Conservation (phyloP, 2,888 invertebrate species). For the Archaeoteleia sp. region DNA sequence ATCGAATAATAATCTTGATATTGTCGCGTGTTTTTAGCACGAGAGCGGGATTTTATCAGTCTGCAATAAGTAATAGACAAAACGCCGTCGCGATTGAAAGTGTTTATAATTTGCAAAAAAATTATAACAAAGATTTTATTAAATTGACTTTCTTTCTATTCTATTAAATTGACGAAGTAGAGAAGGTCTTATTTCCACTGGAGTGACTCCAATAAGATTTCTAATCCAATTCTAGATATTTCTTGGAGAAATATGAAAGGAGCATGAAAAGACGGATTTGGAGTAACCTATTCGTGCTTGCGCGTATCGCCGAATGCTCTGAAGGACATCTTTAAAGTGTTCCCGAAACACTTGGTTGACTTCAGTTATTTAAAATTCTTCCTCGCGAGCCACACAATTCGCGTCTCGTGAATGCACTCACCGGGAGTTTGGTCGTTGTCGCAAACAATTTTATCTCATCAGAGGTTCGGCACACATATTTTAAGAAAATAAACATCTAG, state of each 20-base stretch:
- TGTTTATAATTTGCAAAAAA: constrained; percentile 13
- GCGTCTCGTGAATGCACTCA: neutral
- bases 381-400: constrained; percentile 16
- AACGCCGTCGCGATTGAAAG: too few relatives aligned
- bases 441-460: constrained; percentile 26
- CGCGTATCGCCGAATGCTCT: constrained; percentile 19
- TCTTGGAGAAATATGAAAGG: constrained; percentile 29
- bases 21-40: constrained; percentile 3
- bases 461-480: constrained; percentile 13
- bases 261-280: constrained; percentile 36
- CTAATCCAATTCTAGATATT: constrained; percentile 27
- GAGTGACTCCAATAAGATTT: constrained; percentile 26
- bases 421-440: neutral
- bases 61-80: constrained; percentile 18
- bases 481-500: constrained; percentile 24
- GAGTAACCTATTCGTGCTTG: neutral
- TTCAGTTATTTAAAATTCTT: constrained; percentile 12
- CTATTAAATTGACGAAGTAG: constrained; percentile 5
- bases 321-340: constrained; percentile 33
- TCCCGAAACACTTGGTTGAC: constrained; percentile 27
- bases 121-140: constrained; percentile 11
- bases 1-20: too few relatives aligned
- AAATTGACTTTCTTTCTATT: too few relatives aligned
- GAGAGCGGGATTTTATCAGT: neutral
- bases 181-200: constrained; percentile 6